phyloP scores from a whole-genome alignment of 2,888 invertebrate species.

The Plusia festucae region DNA sequence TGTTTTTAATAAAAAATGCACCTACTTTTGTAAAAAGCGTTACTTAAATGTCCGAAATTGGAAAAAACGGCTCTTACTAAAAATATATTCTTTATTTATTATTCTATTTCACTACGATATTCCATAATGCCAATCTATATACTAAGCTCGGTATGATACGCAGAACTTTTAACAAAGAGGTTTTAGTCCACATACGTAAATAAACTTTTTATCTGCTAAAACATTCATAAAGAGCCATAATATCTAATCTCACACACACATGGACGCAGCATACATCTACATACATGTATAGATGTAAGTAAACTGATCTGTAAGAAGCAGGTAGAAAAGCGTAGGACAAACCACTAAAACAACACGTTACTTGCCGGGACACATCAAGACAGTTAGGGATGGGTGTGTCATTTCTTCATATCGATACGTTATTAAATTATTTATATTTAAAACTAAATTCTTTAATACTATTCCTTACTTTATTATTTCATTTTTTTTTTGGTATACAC shows the following conservation, averaged over 20 bases:
- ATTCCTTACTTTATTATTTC: too few species aligned
- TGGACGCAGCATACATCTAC: slow-evolving; percentile 12
- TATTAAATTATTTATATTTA: neutral
- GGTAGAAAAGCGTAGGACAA: slow-evolving; percentile 79
- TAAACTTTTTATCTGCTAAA: slow-evolving; percentile 43
- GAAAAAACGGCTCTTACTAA: too few species aligned
- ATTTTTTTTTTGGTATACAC: too few species aligned
- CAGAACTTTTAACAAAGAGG: slow-evolving; percentile 31
- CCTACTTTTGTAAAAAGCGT: too few species aligned
- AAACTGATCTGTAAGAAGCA: slow-evolving; percentile 73
- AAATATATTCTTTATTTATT: slow-evolving; percentile 3
- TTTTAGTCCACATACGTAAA: slow-evolving; percentile 13
- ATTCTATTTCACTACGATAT: slow-evolving; percentile 28
- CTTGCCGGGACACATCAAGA: slow-evolving; percentile 78
- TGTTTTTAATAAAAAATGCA: too few species aligned
- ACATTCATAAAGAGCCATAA: slow-evolving; percentile 49
- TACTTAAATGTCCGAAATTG: too few species aligned
- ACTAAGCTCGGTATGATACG: neutral
- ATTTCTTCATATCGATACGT: slow-evolving; percentile 54
- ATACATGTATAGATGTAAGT: slow-evolving; percentile 58
- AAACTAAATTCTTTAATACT: too few species aligned
- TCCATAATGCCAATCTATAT: slow-evolving; percentile 17
- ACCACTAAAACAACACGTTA: slow-evolving; percentile 86
- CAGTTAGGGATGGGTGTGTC: slow-evolving; percentile 65
- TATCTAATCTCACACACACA: slow-evolving; percentile 54